These are phyloP conservation scores for Saguinus imperator DNA, from an alignment of 2,113 vertebrate species.

Conservation along the genomic window DNA sequence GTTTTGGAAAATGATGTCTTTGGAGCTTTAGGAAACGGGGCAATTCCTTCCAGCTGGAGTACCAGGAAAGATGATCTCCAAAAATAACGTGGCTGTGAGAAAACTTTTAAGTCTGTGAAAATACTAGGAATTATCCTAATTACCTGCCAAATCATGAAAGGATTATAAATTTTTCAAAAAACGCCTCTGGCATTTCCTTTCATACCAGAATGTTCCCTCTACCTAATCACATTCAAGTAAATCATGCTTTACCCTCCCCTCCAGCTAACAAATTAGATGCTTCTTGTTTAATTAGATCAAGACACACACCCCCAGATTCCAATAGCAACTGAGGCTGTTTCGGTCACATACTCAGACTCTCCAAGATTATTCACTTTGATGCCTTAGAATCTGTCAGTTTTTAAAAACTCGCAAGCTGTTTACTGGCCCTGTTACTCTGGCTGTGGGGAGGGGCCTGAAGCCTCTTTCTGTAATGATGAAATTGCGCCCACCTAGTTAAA, in stretches of 20 bases:
- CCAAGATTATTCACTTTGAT: background rate
- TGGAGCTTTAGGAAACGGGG: background rate
- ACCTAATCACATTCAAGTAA: background rate
- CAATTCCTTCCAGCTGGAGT: constrained; percentile 43
- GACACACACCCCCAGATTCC: background rate
- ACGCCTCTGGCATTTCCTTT: constrained; percentile 1
- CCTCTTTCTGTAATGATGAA: background rate
- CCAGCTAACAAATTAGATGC: background rate
- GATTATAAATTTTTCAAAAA: constrained; percentile 24
- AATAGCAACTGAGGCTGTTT: background rate
- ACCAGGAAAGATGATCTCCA: constrained; percentile 23
- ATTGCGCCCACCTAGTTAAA: background rate
- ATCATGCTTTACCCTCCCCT: background rate
- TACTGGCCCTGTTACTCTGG: background rate
- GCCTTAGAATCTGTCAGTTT: background rate
- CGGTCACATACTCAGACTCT: background rate
- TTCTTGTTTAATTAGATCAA: background rate
- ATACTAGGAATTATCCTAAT: constrained; percentile 56
- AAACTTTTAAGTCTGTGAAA: constrained; percentile 61
- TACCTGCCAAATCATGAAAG: constrained; percentile 59
- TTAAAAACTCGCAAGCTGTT: background rate
- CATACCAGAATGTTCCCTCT: background rate
- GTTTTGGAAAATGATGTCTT: background rate
- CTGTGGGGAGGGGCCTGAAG: background rate
- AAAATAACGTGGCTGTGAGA: constrained; percentile 51